These are phyloP conservation scores for Neotoxoptera formosana DNA, from an alignment of 1,140 invertebrate species.

Conservation along the genomic window DNA sequence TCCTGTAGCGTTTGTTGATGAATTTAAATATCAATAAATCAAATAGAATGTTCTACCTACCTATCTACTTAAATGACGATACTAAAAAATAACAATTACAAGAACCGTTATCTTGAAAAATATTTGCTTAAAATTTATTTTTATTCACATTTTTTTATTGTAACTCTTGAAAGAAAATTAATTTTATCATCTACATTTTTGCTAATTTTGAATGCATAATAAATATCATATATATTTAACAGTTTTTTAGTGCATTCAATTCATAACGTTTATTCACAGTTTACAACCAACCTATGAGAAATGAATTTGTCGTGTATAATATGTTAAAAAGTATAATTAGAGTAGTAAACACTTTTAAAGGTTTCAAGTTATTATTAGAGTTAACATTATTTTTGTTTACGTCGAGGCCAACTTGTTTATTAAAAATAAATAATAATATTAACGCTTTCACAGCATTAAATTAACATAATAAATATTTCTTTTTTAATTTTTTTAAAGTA, in stretches of 20 bases:
- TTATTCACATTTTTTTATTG: not conserved
- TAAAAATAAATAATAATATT: conserved; percentile 10
- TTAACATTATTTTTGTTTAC: not conserved
- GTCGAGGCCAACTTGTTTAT: not conserved
- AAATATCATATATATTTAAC: not conserved
- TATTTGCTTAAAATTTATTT: not conserved
- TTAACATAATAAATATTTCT: conserved; percentile 7
- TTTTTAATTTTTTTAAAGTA: not conserved
- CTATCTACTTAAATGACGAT: not conserved
- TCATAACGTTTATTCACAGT: not conserved
- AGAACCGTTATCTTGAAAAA: not conserved
- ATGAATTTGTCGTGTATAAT: not conserved
- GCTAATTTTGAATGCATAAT: not conserved
- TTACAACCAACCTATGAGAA: not conserved
- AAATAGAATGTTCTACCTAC: not conserved
- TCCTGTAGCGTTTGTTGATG: not conserved
- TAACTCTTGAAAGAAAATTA: not conserved
- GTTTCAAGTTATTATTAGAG: conserved; percentile 3
- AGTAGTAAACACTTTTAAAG: conserved; percentile 5
- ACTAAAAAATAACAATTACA: not conserved
- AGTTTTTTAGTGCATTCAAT: not conserved
- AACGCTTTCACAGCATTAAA: not conserved
- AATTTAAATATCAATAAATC: not conserved
- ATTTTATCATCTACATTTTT: too few relatives aligned
- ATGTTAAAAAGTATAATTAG: not conserved